Conservation (phyloP, 2,113 vertebrate species). For the Chionis minor region DNA sequence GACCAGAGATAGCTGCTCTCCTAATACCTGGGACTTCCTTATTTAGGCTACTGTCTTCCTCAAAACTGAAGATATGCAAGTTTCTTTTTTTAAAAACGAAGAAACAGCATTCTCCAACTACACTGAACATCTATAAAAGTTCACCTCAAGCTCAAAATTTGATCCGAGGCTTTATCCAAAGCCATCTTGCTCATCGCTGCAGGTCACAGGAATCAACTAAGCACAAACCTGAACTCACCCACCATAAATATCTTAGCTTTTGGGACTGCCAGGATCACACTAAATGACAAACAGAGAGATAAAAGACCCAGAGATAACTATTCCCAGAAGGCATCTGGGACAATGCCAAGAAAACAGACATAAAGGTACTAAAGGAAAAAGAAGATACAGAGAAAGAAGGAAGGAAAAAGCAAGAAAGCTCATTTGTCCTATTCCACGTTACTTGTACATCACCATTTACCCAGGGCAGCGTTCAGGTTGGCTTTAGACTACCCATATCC, state of each 20-base stretch:
- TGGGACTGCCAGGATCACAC: background rate
- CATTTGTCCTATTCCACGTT: background rate
- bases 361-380: background rate
- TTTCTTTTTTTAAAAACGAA: background rate
- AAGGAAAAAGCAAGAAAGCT: background rate
- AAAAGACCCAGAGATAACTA: background rate
- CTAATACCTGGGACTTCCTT: background rate
- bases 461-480: background rate
- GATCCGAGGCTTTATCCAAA: background rate
- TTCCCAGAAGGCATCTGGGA: constrained; percentile 8
- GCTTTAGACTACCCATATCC: background rate
- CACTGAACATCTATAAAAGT: background rate
- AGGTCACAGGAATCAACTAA: background rate
- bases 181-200: background rate
- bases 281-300: background rate
- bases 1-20: background rate
- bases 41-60: background rate
- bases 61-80: background rate
- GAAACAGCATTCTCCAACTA: background rate
- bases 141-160: background rate
- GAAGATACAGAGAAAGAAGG: background rate
- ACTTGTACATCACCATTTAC: background rate
- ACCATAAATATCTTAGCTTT: background rate
- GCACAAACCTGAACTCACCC: background rate
- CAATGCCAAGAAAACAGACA: background rate